Conservation (phyloP, 1,140 invertebrate genomes). For the Notospermus geniculatus region DNA sequence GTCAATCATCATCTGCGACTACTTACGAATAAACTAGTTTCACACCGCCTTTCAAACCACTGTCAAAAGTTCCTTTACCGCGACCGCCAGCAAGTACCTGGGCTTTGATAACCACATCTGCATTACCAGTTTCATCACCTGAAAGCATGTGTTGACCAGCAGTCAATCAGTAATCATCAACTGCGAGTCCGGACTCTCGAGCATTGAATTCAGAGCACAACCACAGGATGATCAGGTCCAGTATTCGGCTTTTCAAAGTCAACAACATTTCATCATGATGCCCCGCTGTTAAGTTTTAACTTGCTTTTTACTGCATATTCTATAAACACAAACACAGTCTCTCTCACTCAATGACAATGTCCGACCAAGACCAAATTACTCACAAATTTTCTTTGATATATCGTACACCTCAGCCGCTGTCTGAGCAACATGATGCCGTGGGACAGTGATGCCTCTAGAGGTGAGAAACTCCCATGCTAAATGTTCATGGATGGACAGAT, state of each 20-base stretch:
- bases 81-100: slow-evolving; percentile 97
- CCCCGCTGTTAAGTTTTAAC: slow-evolving; percentile 91
- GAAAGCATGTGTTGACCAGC: too few relatives aligned
- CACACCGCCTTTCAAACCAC: slow-evolving; percentile 95
- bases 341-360: too few relatives aligned
- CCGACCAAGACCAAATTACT: slow-evolving; percentile 46
- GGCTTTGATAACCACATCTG: slow-evolving; percentile 82
- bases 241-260: too few relatives aligned
- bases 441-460: slow-evolving; percentile 75
- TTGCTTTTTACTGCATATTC: slow-evolving; percentile 60
- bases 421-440: slow-evolving; percentile 87
- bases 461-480: too few relatives aligned
- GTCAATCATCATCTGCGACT: not conserved
- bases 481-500: too few relatives aligned
- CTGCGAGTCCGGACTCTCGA: too few relatives aligned
- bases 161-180: too few relatives aligned
- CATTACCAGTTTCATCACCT: too few relatives aligned
- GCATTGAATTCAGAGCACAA: too few relatives aligned
- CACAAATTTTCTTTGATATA: slow-evolving; percentile 75
- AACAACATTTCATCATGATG: too few relatives aligned
- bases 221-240: too few relatives aligned
- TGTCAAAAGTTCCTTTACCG: slow-evolving; percentile 88
- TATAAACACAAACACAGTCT: too few relatives aligned
- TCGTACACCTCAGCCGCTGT: slow-evolving; percentile 67
- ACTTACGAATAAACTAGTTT: slow-evolving; percentile 90